A percentile compares a stretch with the other conserved stretches of the same genome.
phyloP scores from a whole-genome alignment of 2,113 vertebrate genomes.

The Rhadina sibilatrix region DNA sequence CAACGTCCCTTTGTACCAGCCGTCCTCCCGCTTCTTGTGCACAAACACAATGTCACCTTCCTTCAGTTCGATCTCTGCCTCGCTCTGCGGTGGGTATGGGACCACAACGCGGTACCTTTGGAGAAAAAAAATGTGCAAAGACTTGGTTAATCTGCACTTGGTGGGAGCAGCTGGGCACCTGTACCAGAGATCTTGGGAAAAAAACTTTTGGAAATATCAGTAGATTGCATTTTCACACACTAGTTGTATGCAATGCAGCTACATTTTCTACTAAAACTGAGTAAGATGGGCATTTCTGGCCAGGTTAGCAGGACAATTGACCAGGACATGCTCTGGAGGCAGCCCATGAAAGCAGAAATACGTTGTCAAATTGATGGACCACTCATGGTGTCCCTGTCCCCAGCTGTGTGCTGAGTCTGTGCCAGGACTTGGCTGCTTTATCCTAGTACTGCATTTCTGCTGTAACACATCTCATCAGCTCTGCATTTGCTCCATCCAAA shows the following conservation, averaged over 20 bases:
- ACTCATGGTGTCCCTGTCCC: background rate
- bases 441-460: background rate
- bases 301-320: background rate
- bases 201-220: background rate
- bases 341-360: background rate
- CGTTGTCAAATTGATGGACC: background rate
- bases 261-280: background rate
- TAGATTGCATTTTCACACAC: background rate
- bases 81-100: slow-evolving; percentile 94
- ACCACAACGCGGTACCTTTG: slow-evolving; percentile 93
- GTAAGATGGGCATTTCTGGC: background rate
- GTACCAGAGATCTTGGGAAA: background rate
- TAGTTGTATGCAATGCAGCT: background rate
- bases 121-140: background rate
- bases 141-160: background rate
- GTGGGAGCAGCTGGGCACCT: background rate
- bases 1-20: slow-evolving; percentile 97
- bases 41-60: slow-evolving; percentile 97
- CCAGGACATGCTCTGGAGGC: rapidly evolving
- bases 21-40: slow-evolving; percentile 95
- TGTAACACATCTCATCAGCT: background rate
- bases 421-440: background rate
- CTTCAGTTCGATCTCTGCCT: slow-evolving; percentile 96
- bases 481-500: background rate
- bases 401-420: rapidly evolving